Percentiles rank a stretch among this genome's conserved stretches.
Conservation (phyloP, 64 coral and sea anemone genomes). For the Stichodactyla mertensii region DNA sequence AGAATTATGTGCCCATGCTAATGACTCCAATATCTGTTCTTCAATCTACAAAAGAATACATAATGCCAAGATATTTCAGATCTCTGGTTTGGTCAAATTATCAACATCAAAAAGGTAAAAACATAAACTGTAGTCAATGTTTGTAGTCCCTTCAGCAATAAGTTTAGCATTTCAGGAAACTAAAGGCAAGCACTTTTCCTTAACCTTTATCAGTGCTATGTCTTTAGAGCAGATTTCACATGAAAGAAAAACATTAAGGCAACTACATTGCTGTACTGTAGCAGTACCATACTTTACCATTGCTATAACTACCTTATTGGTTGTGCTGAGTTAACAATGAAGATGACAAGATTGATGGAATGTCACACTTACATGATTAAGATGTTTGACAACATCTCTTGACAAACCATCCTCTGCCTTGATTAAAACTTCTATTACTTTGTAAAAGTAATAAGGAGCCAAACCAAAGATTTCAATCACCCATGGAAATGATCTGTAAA, state of each 20-base stretch:
- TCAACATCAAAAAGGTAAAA: neutral
- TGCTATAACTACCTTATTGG: too few species aligned
- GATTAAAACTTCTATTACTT: conserved; percentile 92
- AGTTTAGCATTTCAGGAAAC: too few species aligned
- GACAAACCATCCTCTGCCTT: conserved; percentile 95
- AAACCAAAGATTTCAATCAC: conserved; percentile 80
- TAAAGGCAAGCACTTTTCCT: too few species aligned
- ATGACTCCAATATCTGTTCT: conserved; percentile 86
- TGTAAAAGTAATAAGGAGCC: conserved; percentile 83
- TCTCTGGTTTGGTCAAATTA: too few species aligned
- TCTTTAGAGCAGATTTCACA: too few species aligned
- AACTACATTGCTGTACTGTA: too few species aligned
- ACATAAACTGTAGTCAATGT: too few species aligned
- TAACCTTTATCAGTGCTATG: too few species aligned
- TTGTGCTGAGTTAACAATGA: neutral
- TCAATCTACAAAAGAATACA: conserved; percentile 64
- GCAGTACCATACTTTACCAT: too few species aligned
- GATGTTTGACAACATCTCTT: conserved; percentile 96
- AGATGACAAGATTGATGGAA: neutral
- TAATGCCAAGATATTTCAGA: neutral
- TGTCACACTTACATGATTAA: conserved; percentile 82
- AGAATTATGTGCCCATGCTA: conserved; percentile 85
- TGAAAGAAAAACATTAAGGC: too few species aligned
- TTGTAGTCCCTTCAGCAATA: too few species aligned
- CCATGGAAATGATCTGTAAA: conserved; percentile 90